Evolutionary conservation across 2,113 vertebrate species (phyloP).

Genomic region (Ia io): DNA sequence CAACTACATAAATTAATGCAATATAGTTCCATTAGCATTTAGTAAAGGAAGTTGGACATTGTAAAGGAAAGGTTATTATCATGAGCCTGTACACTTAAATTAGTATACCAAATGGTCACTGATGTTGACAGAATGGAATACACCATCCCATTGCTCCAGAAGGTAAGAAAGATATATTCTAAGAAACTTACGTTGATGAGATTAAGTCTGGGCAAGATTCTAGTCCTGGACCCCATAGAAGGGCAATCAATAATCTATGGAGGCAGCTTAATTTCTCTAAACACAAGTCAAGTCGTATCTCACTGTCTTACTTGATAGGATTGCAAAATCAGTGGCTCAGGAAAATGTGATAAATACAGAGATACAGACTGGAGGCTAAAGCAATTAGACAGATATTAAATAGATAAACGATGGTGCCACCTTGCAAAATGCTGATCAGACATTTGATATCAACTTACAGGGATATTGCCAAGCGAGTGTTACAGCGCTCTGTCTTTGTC

Average conservation of each 20-base stretch:
- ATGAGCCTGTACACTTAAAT: neutral
- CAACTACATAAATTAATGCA: neutral
- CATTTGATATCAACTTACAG: neutral
- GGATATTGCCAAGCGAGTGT: neutral
- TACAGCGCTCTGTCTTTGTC: neutral
- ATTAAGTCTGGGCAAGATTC: neutral
- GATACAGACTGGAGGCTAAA: neutral
- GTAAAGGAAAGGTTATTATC: neutral
- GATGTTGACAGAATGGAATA: neutral
- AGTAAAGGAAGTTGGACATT: neutral
- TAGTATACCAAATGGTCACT: neutral
- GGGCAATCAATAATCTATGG: neutral
- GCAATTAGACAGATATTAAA: slow-evolving; percentile 34
- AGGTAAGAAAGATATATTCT: neutral
- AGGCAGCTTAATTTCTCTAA: neutral
- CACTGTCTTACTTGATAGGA: neutral
- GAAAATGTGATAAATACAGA: neutral
- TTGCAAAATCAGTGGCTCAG: neutral
- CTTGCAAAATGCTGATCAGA: neutral
- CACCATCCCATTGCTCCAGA: neutral
- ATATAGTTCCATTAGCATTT: neutral
- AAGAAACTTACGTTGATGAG: neutral
- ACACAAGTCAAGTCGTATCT: neutral
- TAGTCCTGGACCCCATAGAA: neutral
- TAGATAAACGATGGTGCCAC: neutral